Evolutionary conservation across 2,797 vertebrate species (phyloP), one percentile per base, ranked within the genome.

Genomic region (Aselliscus stoliczkanus): DNA sequence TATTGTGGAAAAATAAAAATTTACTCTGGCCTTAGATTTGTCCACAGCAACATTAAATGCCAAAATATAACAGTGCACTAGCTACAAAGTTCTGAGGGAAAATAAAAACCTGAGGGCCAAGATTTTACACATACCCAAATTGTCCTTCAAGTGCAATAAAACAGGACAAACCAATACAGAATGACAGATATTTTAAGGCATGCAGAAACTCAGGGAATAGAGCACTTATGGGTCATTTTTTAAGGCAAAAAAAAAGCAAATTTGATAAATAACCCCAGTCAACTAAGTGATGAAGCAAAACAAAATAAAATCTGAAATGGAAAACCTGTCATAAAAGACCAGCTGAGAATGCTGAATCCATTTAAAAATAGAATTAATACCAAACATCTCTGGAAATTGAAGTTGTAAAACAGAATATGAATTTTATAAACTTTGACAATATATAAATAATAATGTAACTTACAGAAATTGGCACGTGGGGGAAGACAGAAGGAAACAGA

Each of bases 241-340:
- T 15, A 81, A 77, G 67, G 7, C 31, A 70, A 77, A 60, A 76
- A 60, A 37, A 76, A 85, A 86, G 9, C 39, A 96, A 90, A 90
- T 58, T 92, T 96, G 90, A 97, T 83, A 96, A 94, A 96, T 97
- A 96, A 97, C 76, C 69, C 23, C 20, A 96, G 95, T 90, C 84
- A 94, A 65, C 62, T 92, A 97, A 88, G 92, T 97, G 96, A 93
- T 92, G 84, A 95, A 97, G 88, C 72, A 96, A 97, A 94, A 72
- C 87, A 95, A 94, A 95, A 93, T 90, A 96, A 95, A 96, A 90
- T 93, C 39, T 95, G 86, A 95, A 97, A 96, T 93, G 67, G 58
- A 96, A 95, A 95, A 88, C 52, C 77, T 97, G 90, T 90, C 92
- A 90, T 84, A 54, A 95, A 80, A 21, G 54, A 60, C 76, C 8